Percentiles rank a stretch among this genome's conserved stretches.
These are phyloP conservation scores for Callionymus lyra DNA, from an alignment of 2,113 vertebrate genomes.

Conservation along the genomic window DNA sequence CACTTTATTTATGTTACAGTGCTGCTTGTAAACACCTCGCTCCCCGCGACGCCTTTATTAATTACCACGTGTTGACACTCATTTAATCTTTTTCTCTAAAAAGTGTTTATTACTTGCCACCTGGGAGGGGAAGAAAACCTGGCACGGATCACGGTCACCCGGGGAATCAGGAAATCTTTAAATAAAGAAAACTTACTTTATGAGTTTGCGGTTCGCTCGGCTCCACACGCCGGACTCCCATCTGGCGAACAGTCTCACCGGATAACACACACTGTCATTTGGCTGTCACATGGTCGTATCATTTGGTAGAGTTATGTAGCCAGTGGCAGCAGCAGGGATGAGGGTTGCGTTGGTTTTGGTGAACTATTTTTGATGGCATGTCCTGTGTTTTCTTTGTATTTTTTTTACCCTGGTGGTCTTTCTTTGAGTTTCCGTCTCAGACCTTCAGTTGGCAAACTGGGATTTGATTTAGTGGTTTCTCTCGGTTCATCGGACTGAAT, in stretches of 20 bases:
- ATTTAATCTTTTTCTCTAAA: slow-evolving; percentile 71
- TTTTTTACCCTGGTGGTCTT: slow-evolving; percentile 7
- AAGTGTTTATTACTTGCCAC: slow-evolving; percentile 74
- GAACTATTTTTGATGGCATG: slow-evolving; percentile 21
- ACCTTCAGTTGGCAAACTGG: slow-evolving; percentile 1
- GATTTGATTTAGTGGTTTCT: slow-evolving; percentile 6
- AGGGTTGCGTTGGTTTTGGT: slow-evolving; percentile 17
- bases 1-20: slow-evolving; percentile 68
- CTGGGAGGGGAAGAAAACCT: slow-evolving; percentile 50
- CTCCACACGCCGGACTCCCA: slow-evolving; percentile 5
- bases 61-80: slow-evolving; percentile 68
- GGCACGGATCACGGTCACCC: slow-evolving; percentile 20
- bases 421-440: slow-evolving; percentile 1
- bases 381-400: neutral
- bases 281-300: slow-evolving; percentile 20
- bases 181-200: neutral
- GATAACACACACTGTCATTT: slow-evolving; percentile 21
- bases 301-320: slow-evolving; percentile 24
- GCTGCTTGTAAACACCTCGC: slow-evolving; percentile 64
- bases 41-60: slow-evolving; percentile 71
- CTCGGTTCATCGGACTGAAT: neutral
- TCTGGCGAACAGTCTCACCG: slow-evolving; percentile 19
- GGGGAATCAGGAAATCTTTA: slow-evolving; percentile 13
- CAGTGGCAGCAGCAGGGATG: slow-evolving; percentile 12
- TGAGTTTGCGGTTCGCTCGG: slow-evolving; percentile 6